These are phyloP conservation scores for Buphagus erythrorhynchus DNA, from an alignment of 2,797 vertebrate genomes.

Conservation along the genomic window DNA sequence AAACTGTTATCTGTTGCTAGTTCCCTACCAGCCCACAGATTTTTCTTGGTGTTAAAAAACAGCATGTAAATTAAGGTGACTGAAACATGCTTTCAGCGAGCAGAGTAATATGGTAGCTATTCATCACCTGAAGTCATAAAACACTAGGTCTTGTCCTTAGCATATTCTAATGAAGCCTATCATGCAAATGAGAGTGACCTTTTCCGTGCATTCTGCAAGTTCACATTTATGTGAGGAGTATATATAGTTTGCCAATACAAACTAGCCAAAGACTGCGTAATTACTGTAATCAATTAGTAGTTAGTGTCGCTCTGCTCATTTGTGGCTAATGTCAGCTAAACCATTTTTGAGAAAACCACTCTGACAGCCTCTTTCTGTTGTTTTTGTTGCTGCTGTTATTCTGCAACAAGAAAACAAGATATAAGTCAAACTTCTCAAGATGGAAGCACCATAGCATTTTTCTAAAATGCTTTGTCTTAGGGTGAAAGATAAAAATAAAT, in stretches of 20 bases:
- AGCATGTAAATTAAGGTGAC: conserved; percentile 96
- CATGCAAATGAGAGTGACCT: conserved; percentile 98
- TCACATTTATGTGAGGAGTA: conserved; percentile 90
- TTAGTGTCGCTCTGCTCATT: conserved; percentile 90
- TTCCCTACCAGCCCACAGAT: conserved; percentile 73
- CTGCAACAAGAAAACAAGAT: conserved; percentile 62
- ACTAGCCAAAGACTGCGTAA: conserved; percentile 91
- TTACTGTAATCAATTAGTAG: conserved; percentile 98
- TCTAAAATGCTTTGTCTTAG: background rate
- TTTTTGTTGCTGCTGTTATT: conserved; percentile 75
- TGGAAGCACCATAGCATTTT: conserved; percentile 26
- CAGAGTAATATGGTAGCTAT: conserved; percentile 88
- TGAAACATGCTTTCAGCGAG: conserved; percentile 88
- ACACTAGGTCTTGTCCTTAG: conserved; percentile 90
- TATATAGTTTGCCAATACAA: conserved; percentile 92
- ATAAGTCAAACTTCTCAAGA: conserved; percentile 70
- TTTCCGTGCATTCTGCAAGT: conserved; percentile 92
- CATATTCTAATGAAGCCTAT: conserved; percentile 98
- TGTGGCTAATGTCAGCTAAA: conserved; percentile 88
- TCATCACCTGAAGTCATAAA: conserved; percentile 96
- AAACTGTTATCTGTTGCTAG: conserved; percentile 81
- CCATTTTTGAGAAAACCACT: conserved; percentile 83
- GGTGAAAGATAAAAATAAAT: conserved; percentile 18
- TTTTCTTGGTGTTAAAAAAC: conserved; percentile 80
- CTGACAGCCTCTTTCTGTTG: conserved; percentile 76